Percentiles rank a stretch among this genome's conserved stretches.
Conservation (phyloP, 2,797 vertebrate genomes). For the Myotis planiceps region DNA sequence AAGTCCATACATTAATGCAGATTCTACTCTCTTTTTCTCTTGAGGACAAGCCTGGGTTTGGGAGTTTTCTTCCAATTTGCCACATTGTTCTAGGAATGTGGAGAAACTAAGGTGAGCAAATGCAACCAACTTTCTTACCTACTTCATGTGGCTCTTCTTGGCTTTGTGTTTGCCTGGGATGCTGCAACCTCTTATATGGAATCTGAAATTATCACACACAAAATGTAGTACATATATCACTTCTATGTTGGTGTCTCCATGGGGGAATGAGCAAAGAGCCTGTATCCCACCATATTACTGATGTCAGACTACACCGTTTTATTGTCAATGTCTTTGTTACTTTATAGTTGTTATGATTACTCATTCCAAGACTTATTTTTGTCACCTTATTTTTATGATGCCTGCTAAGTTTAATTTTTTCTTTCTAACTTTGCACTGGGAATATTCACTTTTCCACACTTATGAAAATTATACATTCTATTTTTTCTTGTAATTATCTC, state of each 20-base stretch:
- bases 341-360: neutral
- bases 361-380: neutral
- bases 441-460: neutral
- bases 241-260: neutral
- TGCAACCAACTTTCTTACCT: neutral
- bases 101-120: neutral
- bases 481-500: neutral
- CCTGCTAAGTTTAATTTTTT: neutral
- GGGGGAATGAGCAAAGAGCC: too few species aligned
- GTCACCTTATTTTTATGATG: neutral
- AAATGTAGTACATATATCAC: neutral
- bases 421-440: neutral
- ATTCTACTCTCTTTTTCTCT: neutral
- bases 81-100: neutral
- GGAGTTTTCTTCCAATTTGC: neutral
- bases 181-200: neutral
- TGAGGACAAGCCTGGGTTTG: neutral
- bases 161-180: neutral
- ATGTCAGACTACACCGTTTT: neutral
- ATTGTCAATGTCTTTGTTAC: neutral
- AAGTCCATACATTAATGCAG: neutral
- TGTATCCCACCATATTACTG: neutral
- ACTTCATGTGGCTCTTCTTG: neutral
- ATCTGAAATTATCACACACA: neutral
- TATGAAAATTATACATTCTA: neutral